Conservation (phyloP, 2,797 vertebrate species). For the Anas flavirostris region DNA sequence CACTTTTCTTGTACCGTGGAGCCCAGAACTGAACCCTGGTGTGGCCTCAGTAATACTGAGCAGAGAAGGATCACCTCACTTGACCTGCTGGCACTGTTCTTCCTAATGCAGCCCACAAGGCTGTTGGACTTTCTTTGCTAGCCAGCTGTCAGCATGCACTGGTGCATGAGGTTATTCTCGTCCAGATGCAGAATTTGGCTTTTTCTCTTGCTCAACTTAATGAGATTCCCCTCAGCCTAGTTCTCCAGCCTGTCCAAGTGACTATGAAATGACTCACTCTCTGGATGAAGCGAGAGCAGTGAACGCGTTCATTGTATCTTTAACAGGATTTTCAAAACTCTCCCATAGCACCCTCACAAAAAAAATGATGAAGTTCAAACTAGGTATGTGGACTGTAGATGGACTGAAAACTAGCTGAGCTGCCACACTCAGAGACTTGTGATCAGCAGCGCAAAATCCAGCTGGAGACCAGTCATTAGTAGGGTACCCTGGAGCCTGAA, state of each 20-base stretch:
- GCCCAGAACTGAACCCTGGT: background rate
- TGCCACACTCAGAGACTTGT: background rate
- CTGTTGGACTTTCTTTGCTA: background rate
- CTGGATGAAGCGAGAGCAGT: background rate
- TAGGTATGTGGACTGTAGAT: background rate
- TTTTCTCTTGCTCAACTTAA: background rate
- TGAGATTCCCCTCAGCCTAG: background rate
- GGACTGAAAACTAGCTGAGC: background rate
- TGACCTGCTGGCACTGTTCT: rapidly evolving
- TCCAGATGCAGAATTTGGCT: background rate
- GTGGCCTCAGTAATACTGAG: background rate
- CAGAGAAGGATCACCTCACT: background rate
- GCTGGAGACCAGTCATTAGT: background rate
- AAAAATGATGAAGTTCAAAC: background rate
- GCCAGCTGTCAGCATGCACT: rapidly evolving
- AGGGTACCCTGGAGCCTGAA: background rate
- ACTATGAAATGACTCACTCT: background rate
- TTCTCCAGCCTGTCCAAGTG: background rate
- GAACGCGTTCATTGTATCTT: background rate
- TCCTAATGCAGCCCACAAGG: background rate
- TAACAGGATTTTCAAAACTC: background rate
- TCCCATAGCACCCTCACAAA: no score
- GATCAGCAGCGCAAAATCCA: background rate
- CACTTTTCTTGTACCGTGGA: background rate
- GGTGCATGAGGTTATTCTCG: rapidly evolving